These are phyloP conservation scores for Strix occidentalis DNA, from an alignment of 2,797 vertebrate species.

Conservation along the genomic window DNA sequence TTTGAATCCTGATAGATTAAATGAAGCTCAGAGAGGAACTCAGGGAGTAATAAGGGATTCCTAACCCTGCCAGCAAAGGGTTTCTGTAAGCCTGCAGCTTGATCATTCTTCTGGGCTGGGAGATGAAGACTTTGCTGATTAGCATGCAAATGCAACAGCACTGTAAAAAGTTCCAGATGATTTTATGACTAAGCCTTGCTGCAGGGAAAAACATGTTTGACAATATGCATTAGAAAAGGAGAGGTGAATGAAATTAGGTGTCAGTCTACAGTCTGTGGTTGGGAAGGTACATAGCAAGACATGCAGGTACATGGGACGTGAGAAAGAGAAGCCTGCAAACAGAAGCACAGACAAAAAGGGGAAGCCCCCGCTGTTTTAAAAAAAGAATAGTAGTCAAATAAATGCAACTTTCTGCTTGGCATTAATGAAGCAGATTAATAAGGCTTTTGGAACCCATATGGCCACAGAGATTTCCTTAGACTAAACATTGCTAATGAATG, in stretches of 20 bases:
- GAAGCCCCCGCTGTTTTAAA: not conserved
- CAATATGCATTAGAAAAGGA: conserved; percentile 15
- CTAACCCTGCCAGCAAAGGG: not conserved
- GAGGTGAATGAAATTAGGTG: conserved; percentile 33
- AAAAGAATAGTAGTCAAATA: not conserved
- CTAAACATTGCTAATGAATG: not conserved
- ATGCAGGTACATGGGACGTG: not conserved
- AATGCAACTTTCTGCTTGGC: conserved; percentile 41
- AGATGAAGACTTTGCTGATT: not conserved
- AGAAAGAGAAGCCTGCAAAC: not conserved
- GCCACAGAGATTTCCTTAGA: conserved; percentile 1
- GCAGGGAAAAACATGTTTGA: conserved; percentile 9
- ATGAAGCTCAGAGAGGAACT: not conserved
- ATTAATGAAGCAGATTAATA: conserved; percentile 17
- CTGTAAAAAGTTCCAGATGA: conserved; percentile 4
- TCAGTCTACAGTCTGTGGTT: not conserved
- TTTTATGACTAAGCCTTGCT: conserved; percentile 33
- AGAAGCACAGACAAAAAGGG: not conserved
- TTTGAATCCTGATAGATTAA: conserved; percentile 44
- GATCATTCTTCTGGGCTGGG: not conserved
- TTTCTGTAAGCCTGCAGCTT: not conserved
- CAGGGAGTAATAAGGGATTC: conserved; percentile 16
- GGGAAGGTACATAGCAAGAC: not conserved
- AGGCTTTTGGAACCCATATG: not conserved
- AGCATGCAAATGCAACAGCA: conserved; percentile 31